Evolutionary conservation across 1,140 invertebrate genomes (phyloP).

Genomic region (Drosophila takahashii): DNA sequence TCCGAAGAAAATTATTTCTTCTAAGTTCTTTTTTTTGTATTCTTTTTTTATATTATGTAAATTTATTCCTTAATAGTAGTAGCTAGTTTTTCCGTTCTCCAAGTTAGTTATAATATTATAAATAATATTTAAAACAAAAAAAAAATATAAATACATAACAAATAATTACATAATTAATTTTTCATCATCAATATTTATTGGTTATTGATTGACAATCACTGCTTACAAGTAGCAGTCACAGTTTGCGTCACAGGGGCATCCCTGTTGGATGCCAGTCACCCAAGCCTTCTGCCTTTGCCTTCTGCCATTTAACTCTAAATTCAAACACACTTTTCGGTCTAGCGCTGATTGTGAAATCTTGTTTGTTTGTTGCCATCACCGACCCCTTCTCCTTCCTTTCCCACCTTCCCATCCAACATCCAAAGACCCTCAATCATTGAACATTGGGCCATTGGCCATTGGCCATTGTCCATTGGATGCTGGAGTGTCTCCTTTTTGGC

Average conservation of each 20-base stretch:
- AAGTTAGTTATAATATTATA: no score
- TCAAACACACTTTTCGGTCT: constrained; percentile 73
- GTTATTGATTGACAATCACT: no score
- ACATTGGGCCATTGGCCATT: constrained; percentile 36
- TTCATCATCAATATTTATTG: no score
- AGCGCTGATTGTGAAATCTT: constrained; percentile 79
- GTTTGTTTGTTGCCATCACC: constrained; percentile 62
- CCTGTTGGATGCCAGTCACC: neutral
- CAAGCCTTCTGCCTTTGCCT: constrained; percentile 1
- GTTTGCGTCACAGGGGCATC: neutral
- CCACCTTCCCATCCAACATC: neutral
- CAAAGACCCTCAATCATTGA: constrained; percentile 34
- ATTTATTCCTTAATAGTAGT: no score
- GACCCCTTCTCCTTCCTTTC: neutral
- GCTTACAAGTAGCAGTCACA: neutral
- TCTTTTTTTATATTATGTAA: no score
- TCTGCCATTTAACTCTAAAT: constrained; percentile 64
- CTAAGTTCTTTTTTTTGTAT: no score
- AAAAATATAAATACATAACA: no score
- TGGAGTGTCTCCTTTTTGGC: neutral
- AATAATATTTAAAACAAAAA: no score
- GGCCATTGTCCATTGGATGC: constrained; percentile 16
- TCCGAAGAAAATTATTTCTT: neutral
- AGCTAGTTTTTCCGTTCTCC: no score
- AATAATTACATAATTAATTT: no score